A percentile compares a stretch with the other conserved stretches of the same genome.
These are phyloP conservation scores for Cyclophora punctaria DNA, from an alignment of 2,888 invertebrate species.

Conservation along the genomic window DNA sequence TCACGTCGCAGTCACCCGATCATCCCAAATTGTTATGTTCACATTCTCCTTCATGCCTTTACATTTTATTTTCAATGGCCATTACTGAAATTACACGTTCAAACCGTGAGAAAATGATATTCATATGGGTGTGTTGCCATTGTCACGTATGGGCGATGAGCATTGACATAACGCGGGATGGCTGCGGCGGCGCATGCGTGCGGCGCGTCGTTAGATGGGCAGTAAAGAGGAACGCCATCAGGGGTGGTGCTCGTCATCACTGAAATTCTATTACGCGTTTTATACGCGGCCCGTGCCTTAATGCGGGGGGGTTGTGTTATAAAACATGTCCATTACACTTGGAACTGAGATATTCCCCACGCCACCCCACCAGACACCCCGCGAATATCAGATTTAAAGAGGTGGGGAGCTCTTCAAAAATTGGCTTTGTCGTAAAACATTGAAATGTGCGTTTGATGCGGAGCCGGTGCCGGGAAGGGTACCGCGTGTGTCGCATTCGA, in stretches of 20 bases:
- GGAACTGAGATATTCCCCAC: constrained; percentile 45
- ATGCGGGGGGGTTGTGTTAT: constrained; percentile 55
- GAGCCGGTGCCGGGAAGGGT: constrained; percentile 23
- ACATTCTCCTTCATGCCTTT: constrained; percentile 14
- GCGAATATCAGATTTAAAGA: constrained; percentile 26
- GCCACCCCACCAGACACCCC: constrained; percentile 28
- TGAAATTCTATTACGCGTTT: constrained; percentile 72
- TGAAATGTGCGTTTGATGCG: constrained; percentile 52
- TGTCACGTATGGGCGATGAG: constrained; percentile 33
- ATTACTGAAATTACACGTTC: constrained; percentile 24
- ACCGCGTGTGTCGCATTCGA: constrained; percentile 43
- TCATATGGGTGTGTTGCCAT: constrained; percentile 32
- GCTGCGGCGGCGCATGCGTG: constrained; percentile 50
- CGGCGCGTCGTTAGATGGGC: constrained; percentile 60
- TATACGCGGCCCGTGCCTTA: constrained; percentile 63
- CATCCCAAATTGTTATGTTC: constrained; percentile 14
- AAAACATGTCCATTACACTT: constrained; percentile 57
- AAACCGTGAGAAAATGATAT: constrained; percentile 32
- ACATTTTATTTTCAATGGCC: constrained; percentile 22
- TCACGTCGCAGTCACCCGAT: neutral
- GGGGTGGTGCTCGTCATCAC: constrained; percentile 52
- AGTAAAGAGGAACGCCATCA: constrained; percentile 41
- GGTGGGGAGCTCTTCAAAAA: constrained; percentile 28
- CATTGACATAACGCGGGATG: constrained; percentile 28
- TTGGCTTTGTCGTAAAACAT: constrained; percentile 48